phyloP scores from a whole-genome alignment of 2,113 vertebrate species.

The Scalopus aquaticus region DNA sequence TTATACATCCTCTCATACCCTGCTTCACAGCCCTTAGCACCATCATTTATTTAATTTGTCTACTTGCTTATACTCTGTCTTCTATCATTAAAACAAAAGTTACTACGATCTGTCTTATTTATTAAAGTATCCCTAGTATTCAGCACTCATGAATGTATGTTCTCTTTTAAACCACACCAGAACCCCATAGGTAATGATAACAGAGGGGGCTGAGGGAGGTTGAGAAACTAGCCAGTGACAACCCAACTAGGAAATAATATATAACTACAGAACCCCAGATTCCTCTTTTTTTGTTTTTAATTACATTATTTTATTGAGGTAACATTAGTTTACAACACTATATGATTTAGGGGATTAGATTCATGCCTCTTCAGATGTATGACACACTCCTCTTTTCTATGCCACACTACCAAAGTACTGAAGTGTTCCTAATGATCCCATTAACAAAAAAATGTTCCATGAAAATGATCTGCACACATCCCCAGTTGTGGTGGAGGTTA shows the following conservation, averaged over 20 bases:
- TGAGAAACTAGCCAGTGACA: neutral
- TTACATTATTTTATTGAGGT: too few species aligned
- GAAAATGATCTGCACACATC: neutral
- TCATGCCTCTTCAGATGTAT: too few species aligned
- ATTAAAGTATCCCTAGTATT: neutral
- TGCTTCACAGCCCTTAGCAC: neutral
- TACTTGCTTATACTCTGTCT: neutral
- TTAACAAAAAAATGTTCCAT: neutral
- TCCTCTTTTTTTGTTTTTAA: neutral
- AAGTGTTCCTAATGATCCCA: neutral
- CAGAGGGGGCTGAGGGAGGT: neutral
- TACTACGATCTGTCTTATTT: neutral
- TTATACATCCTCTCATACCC: neutral
- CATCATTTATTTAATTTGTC: neutral
- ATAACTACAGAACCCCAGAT: neutral
- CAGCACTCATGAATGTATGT: neutral
- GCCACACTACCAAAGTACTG: neutral
- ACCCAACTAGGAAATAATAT: neutral
- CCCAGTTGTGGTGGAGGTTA: neutral
- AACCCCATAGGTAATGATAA: neutral
- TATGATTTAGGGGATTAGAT: too few species aligned
- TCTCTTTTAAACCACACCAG: neutral
- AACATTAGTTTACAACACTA: too few species aligned
- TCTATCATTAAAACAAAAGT: neutral
- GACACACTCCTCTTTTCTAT: neutral